Conservation (phyloP, 1,140 invertebrate genomes). For the Apis florea region DNA sequence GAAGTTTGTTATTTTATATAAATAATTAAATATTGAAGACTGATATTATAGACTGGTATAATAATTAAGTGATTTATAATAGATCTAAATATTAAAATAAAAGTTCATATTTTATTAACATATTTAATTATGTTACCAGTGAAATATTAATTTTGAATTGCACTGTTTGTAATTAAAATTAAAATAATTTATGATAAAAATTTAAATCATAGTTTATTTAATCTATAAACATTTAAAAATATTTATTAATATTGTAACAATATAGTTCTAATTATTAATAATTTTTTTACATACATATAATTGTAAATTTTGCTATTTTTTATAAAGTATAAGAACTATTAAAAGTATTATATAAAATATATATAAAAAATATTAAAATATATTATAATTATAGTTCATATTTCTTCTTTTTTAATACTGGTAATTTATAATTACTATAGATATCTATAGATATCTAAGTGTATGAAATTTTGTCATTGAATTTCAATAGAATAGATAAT, state of each 20-base stretch:
- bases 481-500: background rate
- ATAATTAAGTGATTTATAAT: slow-evolving; percentile 19
- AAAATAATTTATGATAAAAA: background rate
- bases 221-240: background rate
- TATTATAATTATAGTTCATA: background rate
- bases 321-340: background rate
- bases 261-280: background rate
- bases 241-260: background rate
- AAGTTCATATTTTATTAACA: background rate
- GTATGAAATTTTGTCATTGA: background rate
- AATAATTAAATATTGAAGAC: slow-evolving; percentile 20
- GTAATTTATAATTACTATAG: background rate
- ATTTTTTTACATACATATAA: background rate
- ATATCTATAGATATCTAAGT: background rate
- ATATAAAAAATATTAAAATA: slow-evolving; percentile 4
- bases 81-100: background rate
- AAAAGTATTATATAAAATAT: slow-evolving; percentile 11
- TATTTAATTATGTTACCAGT: background rate
- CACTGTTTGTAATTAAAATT: slow-evolving; percentile 24
- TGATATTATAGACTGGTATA: slow-evolving; percentile 45
- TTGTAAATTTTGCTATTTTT: background rate
- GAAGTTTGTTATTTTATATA: background rate
- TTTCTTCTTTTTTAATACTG: background rate
- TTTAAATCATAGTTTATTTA: background rate
- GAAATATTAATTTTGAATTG: slow-evolving; percentile 2